phyloP scores from a whole-genome alignment of 2,113 vertebrate species.

The Propithecus coquereli region DNA sequence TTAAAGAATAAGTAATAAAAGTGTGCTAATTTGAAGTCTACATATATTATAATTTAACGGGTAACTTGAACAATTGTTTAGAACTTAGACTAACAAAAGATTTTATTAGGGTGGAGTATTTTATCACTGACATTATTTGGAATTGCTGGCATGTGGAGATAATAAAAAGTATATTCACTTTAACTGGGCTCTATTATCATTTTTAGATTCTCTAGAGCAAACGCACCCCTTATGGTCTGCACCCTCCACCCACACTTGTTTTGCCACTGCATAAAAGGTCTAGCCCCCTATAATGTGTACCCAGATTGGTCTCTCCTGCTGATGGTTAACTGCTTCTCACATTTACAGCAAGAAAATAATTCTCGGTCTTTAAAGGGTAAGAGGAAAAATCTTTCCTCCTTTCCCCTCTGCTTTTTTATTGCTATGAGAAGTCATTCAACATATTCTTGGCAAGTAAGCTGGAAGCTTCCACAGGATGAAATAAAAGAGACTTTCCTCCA shows the following conservation, averaged over 20 bases:
- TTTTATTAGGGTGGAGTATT: neutral
- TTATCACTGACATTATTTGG: neutral
- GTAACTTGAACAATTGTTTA: neutral
- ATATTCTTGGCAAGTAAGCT: neutral
- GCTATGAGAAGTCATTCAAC: neutral
- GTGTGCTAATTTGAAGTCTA: constrained; percentile 17
- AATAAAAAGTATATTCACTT: neutral
- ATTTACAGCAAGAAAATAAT: constrained; percentile 2
- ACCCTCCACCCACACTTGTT: neutral
- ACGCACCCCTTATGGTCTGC: neutral
- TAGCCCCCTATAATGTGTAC: neutral
- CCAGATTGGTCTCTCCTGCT: neutral
- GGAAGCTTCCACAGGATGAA: neutral
- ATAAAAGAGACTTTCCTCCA: neutral
- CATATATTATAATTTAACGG: neutral
- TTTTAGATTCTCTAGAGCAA: neutral
- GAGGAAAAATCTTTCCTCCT: neutral
- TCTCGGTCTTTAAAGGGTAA: neutral
- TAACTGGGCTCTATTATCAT: neutral
- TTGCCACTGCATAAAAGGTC: neutral
- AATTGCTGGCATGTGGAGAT: neutral
- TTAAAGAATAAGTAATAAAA: constrained; percentile 12
- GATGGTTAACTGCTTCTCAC: neutral
- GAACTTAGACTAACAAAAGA: neutral
- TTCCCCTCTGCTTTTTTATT: neutral